A percentile compares a stretch with the other conserved stretches of the same genome.
Conservation (phyloP, 1,140 invertebrate genomes). For the Zaprionus vittiger region DNA sequence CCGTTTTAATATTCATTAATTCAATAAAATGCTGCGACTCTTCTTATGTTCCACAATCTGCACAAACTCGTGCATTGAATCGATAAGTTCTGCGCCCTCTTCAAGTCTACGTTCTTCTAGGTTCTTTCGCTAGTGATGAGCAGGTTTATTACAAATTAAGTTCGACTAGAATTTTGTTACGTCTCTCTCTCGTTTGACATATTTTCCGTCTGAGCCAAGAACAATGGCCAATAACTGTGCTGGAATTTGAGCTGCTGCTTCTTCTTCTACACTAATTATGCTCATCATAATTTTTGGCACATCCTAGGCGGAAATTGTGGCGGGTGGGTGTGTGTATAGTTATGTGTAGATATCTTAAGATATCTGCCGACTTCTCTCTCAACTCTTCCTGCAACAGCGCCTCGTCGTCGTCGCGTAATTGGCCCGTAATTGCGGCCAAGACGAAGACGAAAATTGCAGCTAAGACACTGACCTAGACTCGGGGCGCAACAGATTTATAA, state of each 20-base stretch:
- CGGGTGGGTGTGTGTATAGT: slow-evolving; percentile 18
- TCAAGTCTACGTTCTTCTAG: too few relatives aligned
- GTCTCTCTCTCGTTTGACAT: slow-evolving; percentile 49
- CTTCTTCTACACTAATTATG: slow-evolving; percentile 64
- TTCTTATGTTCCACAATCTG: too few relatives aligned
- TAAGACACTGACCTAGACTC: slow-evolving; percentile 82
- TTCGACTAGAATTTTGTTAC: not conserved
- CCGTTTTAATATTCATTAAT: not conserved
- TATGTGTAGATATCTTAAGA: not conserved
- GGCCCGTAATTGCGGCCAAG: slow-evolving; percentile 66
- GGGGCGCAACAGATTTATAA: slow-evolving; percentile 63
- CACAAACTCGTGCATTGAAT: too few relatives aligned
- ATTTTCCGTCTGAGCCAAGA: slow-evolving; percentile 47
- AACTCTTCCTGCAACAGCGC: slow-evolving; percentile 41
- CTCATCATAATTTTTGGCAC: slow-evolving; percentile 72
- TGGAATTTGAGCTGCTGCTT: slow-evolving; percentile 32
- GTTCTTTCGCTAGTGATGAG: not conserved
- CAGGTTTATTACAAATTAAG: not conserved
- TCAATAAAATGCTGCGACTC: not conserved
- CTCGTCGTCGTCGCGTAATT: slow-evolving; percentile 55
- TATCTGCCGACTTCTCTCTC: slow-evolving; percentile 14
- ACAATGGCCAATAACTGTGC: slow-evolving; percentile 79
- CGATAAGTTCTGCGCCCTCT: not conserved
- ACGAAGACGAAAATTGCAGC: slow-evolving; percentile 64
- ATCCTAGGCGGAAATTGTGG: slow-evolving; percentile 81